These are phyloP conservation scores for Avahi laniger DNA, from an alignment of 2,797 vertebrate genomes.

Conservation along the genomic window DNA sequence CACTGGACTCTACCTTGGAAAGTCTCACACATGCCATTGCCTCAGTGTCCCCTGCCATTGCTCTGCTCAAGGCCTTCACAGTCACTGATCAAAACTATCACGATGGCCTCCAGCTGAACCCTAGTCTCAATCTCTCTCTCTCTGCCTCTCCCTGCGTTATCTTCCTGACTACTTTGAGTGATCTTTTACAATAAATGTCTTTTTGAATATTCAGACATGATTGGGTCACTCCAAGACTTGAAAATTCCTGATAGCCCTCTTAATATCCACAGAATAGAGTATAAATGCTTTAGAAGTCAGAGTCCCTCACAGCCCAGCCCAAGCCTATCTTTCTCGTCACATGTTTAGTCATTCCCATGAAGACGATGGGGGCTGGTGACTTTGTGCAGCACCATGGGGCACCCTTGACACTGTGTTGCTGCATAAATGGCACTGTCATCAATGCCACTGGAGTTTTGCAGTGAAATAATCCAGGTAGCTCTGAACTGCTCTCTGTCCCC, in stretches of 20 bases:
- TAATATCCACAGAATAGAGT: neutral
- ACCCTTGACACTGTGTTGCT: neutral
- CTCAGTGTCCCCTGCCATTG: neutral
- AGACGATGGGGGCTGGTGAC: neutral
- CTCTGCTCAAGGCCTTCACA: neutral
- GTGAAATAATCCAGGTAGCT: neutral
- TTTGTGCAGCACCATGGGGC: too few species aligned
- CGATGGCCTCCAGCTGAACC: neutral
- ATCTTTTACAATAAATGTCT: slow-evolving; percentile 11
- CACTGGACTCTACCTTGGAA: neutral
- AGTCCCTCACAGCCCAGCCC: neutral
- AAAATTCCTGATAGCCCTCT: neutral
- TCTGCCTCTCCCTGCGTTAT: neutral
- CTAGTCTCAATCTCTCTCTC: neutral
- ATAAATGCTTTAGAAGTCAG: neutral
- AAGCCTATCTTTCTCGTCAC: neutral
- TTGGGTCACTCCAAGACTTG: neutral
- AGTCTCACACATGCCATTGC: neutral
- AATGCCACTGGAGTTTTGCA: neutral
- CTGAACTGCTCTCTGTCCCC: neutral
- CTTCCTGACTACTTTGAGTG: neutral
- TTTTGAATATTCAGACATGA: neutral
- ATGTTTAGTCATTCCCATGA: neutral
- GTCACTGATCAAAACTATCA: neutral
- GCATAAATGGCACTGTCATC: neutral